Percentiles rank a stretch among this genome's conserved stretches.
Conservation (phyloP, 2,888 invertebrate genomes). For the Gastracanthus pulcherrimus region DNA sequence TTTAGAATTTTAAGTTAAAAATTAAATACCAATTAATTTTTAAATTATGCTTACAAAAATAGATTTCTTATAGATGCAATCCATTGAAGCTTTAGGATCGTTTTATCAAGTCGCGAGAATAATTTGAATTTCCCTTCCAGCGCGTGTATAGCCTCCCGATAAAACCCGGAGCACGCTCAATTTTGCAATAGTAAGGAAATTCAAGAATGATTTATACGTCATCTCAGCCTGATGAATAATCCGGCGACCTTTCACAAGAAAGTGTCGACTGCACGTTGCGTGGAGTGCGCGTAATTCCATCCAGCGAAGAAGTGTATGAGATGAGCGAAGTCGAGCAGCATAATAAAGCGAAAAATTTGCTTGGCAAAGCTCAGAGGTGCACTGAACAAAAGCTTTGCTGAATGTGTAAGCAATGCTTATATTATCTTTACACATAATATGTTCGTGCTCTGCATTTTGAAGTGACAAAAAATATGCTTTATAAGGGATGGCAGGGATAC, state of each 20-base stretch:
- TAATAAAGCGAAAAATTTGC: slow-evolving; percentile 7
- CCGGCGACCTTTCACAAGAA: neutral
- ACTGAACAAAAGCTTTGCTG: neutral
- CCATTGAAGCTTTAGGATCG: too few relatives aligned
- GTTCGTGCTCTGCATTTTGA: too few relatives aligned
- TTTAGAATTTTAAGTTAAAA: too few relatives aligned
- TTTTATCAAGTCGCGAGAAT: neutral
- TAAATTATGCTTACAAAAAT: too few relatives aligned
- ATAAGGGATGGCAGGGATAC: too few relatives aligned
- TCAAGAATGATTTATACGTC: slow-evolving; percentile 39
- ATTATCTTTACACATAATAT: too few relatives aligned
- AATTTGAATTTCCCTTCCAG: neutral
- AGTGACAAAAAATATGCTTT: too few relatives aligned
- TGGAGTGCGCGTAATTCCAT: slow-evolving; percentile 23
- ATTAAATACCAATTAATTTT: too few relatives aligned
- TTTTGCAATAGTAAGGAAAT: slow-evolving; percentile 19
- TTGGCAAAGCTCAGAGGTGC: too few relatives aligned
- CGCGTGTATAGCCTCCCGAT: neutral
- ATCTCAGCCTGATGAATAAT: slow-evolving; percentile 25
- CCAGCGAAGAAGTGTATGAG: neutral
- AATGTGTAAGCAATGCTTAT: too few relatives aligned
- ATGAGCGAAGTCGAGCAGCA: too few relatives aligned
- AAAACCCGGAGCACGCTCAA: neutral
- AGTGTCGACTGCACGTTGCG: slow-evolving; percentile 1
- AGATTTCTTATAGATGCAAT: too few relatives aligned